Percentiles rank a stretch among this genome's conserved stretches.
These are phyloP conservation scores for Semicossyphus pulcher DNA, from an alignment of 2,113 vertebrate species.

Conservation along the genomic window DNA sequence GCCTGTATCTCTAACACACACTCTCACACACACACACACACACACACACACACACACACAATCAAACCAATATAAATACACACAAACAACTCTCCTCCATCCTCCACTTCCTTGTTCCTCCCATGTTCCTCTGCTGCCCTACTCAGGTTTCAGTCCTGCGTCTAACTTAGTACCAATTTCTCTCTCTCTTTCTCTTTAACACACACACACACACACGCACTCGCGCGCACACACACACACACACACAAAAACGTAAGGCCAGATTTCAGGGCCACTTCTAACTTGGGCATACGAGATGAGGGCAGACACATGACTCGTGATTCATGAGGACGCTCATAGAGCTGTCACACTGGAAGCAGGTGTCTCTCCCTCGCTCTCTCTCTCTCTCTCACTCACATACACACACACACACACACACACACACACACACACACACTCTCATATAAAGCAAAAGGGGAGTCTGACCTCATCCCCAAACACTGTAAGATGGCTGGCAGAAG, in stretches of 20 bases:
- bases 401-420: conserved; percentile 12
- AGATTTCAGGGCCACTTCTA: conserved; percentile 95
- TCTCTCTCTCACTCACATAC: not conserved
- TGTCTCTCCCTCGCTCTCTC: conserved; percentile 74
- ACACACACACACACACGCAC: conserved; percentile 8
- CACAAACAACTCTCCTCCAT: conserved; percentile 49
- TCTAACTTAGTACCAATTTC: conserved; percentile 84
- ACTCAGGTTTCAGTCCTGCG: conserved; percentile 92
- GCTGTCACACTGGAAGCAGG: conserved; percentile 98
- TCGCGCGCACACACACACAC: conserved; percentile 36
- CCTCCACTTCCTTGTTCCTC: conserved; percentile 74
- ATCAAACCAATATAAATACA: too few relatives aligned
- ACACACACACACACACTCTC: conserved; percentile 23
- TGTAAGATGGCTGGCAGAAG: conserved; percentile 81
- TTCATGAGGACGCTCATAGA: conserved; percentile 96
- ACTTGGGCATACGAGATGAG: conserved; percentile 85
- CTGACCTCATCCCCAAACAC: conserved; percentile 94
- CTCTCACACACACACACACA: not conserved
- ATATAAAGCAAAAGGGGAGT: conserved; percentile 80
- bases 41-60: conserved; percentile 6
- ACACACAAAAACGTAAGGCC: conserved; percentile 23
- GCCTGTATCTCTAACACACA: not conserved
- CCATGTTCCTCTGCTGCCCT: conserved; percentile 87
- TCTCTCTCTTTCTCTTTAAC: not conserved
- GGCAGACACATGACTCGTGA: conserved; percentile 93